Base-by-base conservation (phyloP, 2,888 invertebrate genomes). In the Diadegma fenestrale region DNA sequence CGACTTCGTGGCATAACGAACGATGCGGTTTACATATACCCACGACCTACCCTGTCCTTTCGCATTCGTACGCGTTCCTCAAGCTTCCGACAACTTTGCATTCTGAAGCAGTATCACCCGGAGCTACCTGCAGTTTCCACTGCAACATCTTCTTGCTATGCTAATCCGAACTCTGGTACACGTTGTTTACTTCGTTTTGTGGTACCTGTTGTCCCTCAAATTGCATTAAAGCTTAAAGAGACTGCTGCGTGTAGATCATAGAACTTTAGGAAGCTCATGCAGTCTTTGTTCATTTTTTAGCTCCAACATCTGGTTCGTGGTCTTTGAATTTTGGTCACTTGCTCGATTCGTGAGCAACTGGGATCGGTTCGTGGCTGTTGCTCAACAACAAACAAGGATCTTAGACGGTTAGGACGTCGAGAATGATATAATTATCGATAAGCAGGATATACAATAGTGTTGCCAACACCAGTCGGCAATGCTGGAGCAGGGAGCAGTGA, bases 1-100 rank as follows among this genome's bases (percentile, higher is more conserved):
- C 71, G 72, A 72, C 76, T 76, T 76, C 58, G 41, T 22, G 79
- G 75, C 30, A 76, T 85, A 85, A 85, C 71, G 85, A 85, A 85
- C 79, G 30, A 76, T 66, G 73, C 43, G 79, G 58, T 80, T 26
- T 48, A 22, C 73, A 48, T 45, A 37, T 22, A 37, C 37, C 37
- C 37, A 37, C 43, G 66, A 66, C 30, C 61, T 33, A 19, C 54
- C 33, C n/a, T 79, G 54, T 64, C 51, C 43, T 58, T n/a, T 48
- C 26, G 43, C 22, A 73, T 43, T 63, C 51, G 17, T 58, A 37
- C 64, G 58, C 58, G 58, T 41, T 41, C 41, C 61, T 81, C 41
- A 43, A 12, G 1, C 30, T 78, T 41, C 72, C 63, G 12, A 45
- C 45, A 48, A 45, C 45, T 75, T 78, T 82, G 54, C 75, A 79